These are phyloP conservation scores for Cantharis flavilabris DNA, from an alignment of 2,888 invertebrate genomes.

Conservation along the genomic window DNA sequence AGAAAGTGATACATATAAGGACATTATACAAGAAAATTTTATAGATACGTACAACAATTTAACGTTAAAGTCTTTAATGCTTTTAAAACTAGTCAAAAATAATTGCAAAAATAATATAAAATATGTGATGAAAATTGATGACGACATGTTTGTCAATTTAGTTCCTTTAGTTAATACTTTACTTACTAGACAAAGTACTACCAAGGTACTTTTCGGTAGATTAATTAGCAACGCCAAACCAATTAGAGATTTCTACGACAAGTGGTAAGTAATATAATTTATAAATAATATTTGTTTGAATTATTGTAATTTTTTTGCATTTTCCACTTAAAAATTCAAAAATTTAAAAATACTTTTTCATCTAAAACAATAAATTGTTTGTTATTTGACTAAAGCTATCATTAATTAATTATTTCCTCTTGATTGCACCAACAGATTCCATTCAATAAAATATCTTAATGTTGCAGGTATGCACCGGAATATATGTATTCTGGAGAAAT, in stretches of 20 bases:
- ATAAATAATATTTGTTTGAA: not conserved
- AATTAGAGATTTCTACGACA: constrained; percentile 71
- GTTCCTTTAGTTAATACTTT: constrained; percentile 62
- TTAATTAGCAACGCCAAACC: constrained; percentile 81
- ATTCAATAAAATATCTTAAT: not conserved
- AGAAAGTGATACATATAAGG: constrained; percentile 70
- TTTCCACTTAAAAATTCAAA: too few relatives aligned
- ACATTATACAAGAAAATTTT: constrained; percentile 83
- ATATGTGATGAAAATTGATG: constrained; percentile 83
- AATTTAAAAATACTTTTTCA: not conserved
- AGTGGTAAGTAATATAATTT: constrained; percentile 64
- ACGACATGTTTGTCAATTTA: constrained; percentile 84
- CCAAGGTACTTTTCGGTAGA: constrained; percentile 70
- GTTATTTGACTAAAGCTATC: not conserved
- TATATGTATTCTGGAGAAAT: constrained; percentile 74
- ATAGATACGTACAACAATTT: constrained; percentile 85
- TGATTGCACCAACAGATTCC: too few relatives aligned
- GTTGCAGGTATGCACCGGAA: constrained; percentile 72
- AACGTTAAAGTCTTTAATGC: constrained; percentile 82
- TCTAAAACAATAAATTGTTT: not conserved
- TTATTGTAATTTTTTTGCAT: too few relatives aligned
- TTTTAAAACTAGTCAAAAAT: constrained; percentile 78
- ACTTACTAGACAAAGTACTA: constrained; percentile 36
- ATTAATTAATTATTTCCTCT: too few relatives aligned
- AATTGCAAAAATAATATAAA: constrained; percentile 62